Evolutionary conservation across 2,797 vertebrate genomes (phyloP), one percentile per base, ranked within the genome.

Genomic region (Chrysocyon brachyurus): DNA sequence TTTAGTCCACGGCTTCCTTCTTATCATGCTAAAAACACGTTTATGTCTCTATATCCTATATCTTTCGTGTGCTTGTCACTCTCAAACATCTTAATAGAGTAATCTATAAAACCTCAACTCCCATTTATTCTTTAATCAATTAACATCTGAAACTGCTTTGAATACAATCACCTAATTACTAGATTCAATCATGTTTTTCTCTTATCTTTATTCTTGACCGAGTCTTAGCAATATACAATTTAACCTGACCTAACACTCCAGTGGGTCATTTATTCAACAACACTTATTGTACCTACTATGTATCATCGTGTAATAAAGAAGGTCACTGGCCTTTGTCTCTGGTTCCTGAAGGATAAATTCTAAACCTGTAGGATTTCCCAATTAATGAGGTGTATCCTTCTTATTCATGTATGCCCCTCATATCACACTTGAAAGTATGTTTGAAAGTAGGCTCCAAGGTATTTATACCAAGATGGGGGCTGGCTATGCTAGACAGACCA

Each of bases 71-170:
- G 81, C 59, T 49, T 40, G 59, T 88, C 46, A 52, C 61, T 66
- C 84, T 70, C 7, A 77, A 88, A 61, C 40, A 63, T 94, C 28
- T 52, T 68, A 90, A 26, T 33, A 86, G 31, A 72, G 46, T 66
- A 87, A 70, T 86, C 63, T 75, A 68, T 87, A 63, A 86, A 92
- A 83, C 21, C 87, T 94, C 31, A 57, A 56, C 36, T 95, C 64
- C 57, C 54, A 24, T 68, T 83, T 36, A 84, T 83, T 72, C 78
- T 91, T 93, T 56, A 86, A 83, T 87, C 75, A 77, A 66, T 70
- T 89, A 78, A 63, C 54, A 90, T 63, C 54, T 73, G 57, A 73
- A 95, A 56, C 12, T 36, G 26, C 28, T 95, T 81, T 68, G 78
- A 54, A 72, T 87, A 79, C 7, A 59, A 26, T 75, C 73, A 77